Conservation (phyloP, 1,140 invertebrate species). For the Heliconius eleuchia region DNA sequence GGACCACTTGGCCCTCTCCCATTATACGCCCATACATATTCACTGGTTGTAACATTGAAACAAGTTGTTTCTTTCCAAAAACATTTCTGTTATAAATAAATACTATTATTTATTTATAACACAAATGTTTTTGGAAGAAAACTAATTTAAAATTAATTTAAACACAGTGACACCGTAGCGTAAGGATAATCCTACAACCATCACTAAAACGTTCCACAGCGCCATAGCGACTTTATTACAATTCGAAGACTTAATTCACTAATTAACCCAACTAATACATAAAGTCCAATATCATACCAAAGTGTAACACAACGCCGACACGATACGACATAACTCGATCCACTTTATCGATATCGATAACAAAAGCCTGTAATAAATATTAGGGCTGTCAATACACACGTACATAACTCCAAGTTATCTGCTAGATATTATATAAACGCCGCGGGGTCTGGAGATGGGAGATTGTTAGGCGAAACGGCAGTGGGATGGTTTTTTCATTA, state of each 20-base stretch:
- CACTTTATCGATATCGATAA: conserved; percentile 50
- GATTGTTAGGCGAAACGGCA: conserved; percentile 41
- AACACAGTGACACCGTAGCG: too few species aligned
- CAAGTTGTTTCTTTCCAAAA: too few species aligned
- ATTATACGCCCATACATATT: too few species aligned
- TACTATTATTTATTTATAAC: too few species aligned
- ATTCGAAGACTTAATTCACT: not conserved
- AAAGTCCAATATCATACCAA: not conserved
- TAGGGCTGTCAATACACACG: conserved; percentile 74
- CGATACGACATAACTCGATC: conserved; percentile 15
- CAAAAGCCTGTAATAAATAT: conserved; percentile 76
- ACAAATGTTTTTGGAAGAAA: too few species aligned
- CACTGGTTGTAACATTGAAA: too few species aligned
- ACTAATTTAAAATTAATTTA: too few species aligned
- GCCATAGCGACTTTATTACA: not conserved
- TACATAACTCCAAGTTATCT: conserved; percentile 73
- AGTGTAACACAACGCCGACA: not conserved
- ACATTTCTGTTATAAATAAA: too few species aligned
- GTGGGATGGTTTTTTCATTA: conserved; percentile 3
- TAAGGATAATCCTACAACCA: not conserved
- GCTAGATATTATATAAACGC: conserved; percentile 75
- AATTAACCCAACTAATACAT: not conserved
- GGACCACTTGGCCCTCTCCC: too few species aligned
- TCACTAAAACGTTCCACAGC: too few species aligned
- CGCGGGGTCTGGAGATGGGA: conserved; percentile 60